Conservation (phyloP, 2,113 vertebrate species). For the Pachyramphus minor region DNA sequence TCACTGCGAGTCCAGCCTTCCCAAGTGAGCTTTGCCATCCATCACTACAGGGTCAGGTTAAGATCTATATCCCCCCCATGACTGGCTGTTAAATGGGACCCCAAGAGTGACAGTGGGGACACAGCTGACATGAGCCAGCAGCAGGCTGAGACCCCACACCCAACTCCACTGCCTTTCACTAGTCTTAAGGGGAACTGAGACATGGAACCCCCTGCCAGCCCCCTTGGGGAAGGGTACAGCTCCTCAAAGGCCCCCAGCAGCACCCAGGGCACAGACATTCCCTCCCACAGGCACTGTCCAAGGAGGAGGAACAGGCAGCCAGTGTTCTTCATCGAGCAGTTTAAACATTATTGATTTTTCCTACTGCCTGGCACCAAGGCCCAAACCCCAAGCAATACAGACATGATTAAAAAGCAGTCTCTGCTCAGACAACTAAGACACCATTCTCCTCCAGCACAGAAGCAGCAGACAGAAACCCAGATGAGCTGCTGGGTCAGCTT, state of each 20-base stretch:
- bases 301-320: not conserved
- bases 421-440: not conserved
- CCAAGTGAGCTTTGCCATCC: not conserved
- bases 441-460: not conserved
- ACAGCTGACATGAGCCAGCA: accelerated
- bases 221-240: not conserved
- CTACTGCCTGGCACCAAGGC: constrained; percentile 16
- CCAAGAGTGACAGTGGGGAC: not conserved
- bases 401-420: constrained; percentile 31
- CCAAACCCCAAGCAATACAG: constrained; percentile 2
- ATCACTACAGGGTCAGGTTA: not conserved
- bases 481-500: constrained; percentile 16
- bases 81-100: accelerated
- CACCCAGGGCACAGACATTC: not conserved
- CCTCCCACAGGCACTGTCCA: not conserved
- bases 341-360: constrained; percentile 50
- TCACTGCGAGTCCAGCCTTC: not conserved
- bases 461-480: not conserved
- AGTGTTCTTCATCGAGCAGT: constrained; percentile 19
- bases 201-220: accelerated
- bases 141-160: accelerated
- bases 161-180: accelerated
- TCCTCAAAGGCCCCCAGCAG: not conserved
- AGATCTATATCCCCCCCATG: accelerated
- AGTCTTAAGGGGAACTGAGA: not conserved